Conservation (phyloP, 2,888 invertebrate genomes). For the Ophion obscuratus region DNA sequence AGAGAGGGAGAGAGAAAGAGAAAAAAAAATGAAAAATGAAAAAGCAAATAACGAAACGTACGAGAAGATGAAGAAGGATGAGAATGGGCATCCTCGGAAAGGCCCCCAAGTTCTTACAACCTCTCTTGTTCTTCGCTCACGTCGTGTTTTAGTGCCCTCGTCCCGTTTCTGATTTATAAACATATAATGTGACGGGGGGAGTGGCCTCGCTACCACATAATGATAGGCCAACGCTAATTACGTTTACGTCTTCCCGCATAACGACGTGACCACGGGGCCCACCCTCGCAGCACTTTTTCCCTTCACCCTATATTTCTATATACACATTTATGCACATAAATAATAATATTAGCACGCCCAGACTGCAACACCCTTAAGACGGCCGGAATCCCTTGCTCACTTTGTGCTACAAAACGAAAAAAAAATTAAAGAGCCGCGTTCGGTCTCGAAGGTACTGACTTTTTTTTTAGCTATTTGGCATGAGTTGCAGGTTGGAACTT, state of each 20-base stretch:
- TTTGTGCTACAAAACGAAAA: neutral
- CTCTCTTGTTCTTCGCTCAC: conserved; percentile 71
- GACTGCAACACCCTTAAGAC: conserved; percentile 5
- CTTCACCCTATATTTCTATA: conserved; percentile 17
- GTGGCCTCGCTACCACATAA: conserved; percentile 84
- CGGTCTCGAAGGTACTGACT: neutral
- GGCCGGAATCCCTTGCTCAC: neutral
- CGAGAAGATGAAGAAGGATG: conserved; percentile 28
- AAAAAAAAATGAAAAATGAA: conserved; percentile 21
- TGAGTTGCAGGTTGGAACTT: no score
- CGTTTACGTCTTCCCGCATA: conserved; percentile 78
- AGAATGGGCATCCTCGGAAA: conserved; percentile 22
- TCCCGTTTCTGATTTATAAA: conserved; percentile 83
- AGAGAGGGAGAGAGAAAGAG: conserved; percentile 29
- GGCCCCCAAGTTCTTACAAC: neutral
- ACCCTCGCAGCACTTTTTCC: conserved; percentile 64
- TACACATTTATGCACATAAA: neutral
- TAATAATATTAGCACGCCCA: conserved; percentile 33
- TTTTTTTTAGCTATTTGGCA: no score
- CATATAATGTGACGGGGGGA: conserved; percentile 84
- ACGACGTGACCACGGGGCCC: conserved; percentile 60
- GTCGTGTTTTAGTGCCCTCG: conserved; percentile 75
- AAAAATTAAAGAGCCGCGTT: neutral
- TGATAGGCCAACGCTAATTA: conserved; percentile 84
- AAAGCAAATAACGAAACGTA: neutral